Conservation (phyloP, 37 sponge, comb jelly and placozoan genomes). For the Hormiphora californensis region DNA sequence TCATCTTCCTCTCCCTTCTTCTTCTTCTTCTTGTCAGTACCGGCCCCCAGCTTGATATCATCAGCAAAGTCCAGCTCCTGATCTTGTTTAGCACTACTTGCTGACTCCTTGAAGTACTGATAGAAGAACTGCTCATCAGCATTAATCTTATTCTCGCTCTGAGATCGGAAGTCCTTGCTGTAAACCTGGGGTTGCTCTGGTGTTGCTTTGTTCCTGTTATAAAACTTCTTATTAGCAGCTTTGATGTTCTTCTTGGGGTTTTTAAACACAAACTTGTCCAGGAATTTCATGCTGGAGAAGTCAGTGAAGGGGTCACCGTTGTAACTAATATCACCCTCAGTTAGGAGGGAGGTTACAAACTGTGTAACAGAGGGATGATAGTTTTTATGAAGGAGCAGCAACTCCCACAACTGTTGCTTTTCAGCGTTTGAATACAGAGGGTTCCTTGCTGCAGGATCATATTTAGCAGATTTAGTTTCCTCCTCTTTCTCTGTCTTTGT, state of each 20-base stretch:
- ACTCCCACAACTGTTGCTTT: slow-evolving; percentile 41
- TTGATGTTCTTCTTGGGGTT: slow-evolving; percentile 87
- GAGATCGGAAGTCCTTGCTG: slow-evolving; percentile 62
- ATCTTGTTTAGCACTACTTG: background rate
- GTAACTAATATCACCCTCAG: slow-evolving; percentile 60
- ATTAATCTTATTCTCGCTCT: slow-evolving; percentile 64
- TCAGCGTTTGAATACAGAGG: slow-evolving; percentile 47
- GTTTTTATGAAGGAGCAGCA: background rate
- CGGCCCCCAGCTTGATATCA: slow-evolving; percentile 11
- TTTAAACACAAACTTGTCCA: slow-evolving; percentile 91
- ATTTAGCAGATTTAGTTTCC: background rate
- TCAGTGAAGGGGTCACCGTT: slow-evolving; percentile 84
- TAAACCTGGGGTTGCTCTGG: slow-evolving; percentile 70
- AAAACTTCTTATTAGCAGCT: slow-evolving; percentile 63
- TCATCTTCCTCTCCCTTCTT: background rate
- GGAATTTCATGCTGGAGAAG: slow-evolving; percentile 83
- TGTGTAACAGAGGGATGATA: slow-evolving; percentile 36
- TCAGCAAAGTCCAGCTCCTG: slow-evolving; percentile 24
- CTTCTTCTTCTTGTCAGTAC: background rate
- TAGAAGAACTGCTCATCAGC: slow-evolving; percentile 83
- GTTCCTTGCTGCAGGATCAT: background rate
- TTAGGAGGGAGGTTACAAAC: slow-evolving; percentile 38
- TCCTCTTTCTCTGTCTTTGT: background rate
- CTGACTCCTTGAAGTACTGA: slow-evolving; percentile 59
- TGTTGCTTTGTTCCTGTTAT: slow-evolving; percentile 63